Percentiles rank a stretch among this genome's conserved stretches.
phyloP scores from a whole-genome alignment of 2,113 vertebrate genomes.

The sheep (Ovis aries) region DNA sequence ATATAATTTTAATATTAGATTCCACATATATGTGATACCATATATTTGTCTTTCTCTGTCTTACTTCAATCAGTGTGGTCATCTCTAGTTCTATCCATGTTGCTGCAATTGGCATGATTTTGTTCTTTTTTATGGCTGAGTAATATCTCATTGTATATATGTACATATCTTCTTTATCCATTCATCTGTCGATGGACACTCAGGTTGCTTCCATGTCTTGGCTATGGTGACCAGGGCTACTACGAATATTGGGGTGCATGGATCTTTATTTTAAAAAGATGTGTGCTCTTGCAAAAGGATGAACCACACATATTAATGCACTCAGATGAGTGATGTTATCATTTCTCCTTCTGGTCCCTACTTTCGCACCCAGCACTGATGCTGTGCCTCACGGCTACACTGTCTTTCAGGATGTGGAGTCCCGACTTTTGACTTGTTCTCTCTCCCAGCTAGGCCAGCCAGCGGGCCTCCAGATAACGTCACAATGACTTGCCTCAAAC shows the following conservation, averaged over 20 bases:
- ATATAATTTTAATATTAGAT: background rate
- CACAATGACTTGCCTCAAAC: background rate
- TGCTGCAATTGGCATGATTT: background rate
- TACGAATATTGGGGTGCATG: background rate
- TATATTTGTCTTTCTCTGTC: background rate
- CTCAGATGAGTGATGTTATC: background rate
- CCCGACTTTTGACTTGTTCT: too few species aligned
- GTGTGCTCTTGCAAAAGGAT: background rate
- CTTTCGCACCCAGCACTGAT: background rate
- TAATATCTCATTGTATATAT: background rate
- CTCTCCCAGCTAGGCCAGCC: background rate
- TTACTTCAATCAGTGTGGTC: background rate
- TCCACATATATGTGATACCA: background rate
- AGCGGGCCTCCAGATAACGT: background rate
- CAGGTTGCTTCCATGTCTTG: background rate
- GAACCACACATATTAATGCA: too few species aligned
- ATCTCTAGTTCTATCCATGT: background rate
- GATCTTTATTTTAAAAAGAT: background rate
- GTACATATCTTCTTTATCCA: background rate
- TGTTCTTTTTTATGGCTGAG: background rate
- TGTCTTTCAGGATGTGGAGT: background rate
- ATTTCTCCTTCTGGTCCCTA: background rate
- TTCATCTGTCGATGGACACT: background rate
- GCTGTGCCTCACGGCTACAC: rapidly evolving
- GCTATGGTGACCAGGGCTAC: background rate